These are phyloP conservation scores for Dioctria rufipes DNA, from an alignment of 2,888 invertebrate species.

Conservation along the genomic window DNA sequence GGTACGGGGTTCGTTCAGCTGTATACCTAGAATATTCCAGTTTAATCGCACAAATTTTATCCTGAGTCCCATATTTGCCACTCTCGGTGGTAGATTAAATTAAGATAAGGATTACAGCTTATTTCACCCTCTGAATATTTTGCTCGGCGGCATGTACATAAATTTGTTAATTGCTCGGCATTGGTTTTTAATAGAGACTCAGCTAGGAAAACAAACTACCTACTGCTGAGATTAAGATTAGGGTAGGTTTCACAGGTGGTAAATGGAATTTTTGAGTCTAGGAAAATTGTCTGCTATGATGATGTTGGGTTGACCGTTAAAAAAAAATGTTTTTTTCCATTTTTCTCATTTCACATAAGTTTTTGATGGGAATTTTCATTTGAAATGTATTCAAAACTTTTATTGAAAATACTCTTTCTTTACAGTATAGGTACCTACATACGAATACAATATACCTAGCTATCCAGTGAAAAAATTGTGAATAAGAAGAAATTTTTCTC, in stretches of 20 bases:
- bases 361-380: too few relatives aligned
- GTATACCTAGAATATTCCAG: neutral
- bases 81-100: slow-evolving; percentile 46
- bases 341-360: too few relatives aligned
- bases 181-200: slow-evolving; percentile 50
- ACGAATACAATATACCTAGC: too few relatives aligned
- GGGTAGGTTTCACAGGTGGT: too few relatives aligned
- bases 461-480: neutral
- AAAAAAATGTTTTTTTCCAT: too few relatives aligned
- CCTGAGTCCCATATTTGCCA: slow-evolving; percentile 17
- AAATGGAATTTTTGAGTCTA: too few relatives aligned
- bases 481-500: slow-evolving; percentile 22
- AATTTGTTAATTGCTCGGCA: slow-evolving; percentile 47
- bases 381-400: too few relatives aligned
- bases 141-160: slow-evolving; percentile 12
- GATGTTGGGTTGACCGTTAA: too few relatives aligned
- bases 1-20: slow-evolving; percentile 28
- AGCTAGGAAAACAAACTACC: neutral
- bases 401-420: neutral
- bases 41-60: slow-evolving; percentile 38
- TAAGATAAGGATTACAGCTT: slow-evolving; percentile 51
- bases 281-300: too few relatives aligned
- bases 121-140: slow-evolving; percentile 13
- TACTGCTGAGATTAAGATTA: too few relatives aligned
- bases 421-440: neutral